Base-by-base conservation (phyloP, 2,888 invertebrate species). In the Tubulanus polymorphus region DNA sequence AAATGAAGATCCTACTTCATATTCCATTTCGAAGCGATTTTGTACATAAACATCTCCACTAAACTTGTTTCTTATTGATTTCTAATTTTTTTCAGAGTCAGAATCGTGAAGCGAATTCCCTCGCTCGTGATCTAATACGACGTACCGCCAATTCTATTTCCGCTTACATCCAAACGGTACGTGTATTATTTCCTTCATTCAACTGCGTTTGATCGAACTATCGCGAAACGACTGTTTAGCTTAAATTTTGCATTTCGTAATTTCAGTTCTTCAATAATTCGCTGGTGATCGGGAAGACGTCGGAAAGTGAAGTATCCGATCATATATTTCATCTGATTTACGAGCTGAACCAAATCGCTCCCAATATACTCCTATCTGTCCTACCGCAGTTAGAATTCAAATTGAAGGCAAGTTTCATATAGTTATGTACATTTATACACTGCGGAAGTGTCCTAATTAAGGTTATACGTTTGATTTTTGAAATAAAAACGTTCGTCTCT, bases 301-400 rank as follows among this genome's bases (percentile, higher is more conserved):
- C 76, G 8, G 74, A 76, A 56, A 76, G 75, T 64, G 74, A 74
- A 27, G 65, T 80, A 29, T 72, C 76, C 1, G 71, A 68, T 41
- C 69, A 76, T 52, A 88, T 96, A 35, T 96, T 93, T 80, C 94
- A 96, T 81, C 84, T 97, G 62, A 93, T 97, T 64, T 95, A 95
- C 78, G 96, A 97, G 81, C 81, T 97, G 67, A 92, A 96, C 80
- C 89, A 90, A 74, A 94, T 95, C 69, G 90, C 92, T 72, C 90
- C 95, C 0, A 86, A 87, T 67, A 87, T 96, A 37, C 81, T 97
- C 54, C 81, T 89, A 45, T 87, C 93, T 3, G 93, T 95, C 23
- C 81, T 96, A 60, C 96, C 96, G 0, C 95, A 96, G 75, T 81
- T 97, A 50, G 96, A 96, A 75, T 94, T 94, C 80, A 97, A 96